Conservation (phyloP, 2,797 vertebrate genomes). For the Gadopsis bispinosus region DNA sequence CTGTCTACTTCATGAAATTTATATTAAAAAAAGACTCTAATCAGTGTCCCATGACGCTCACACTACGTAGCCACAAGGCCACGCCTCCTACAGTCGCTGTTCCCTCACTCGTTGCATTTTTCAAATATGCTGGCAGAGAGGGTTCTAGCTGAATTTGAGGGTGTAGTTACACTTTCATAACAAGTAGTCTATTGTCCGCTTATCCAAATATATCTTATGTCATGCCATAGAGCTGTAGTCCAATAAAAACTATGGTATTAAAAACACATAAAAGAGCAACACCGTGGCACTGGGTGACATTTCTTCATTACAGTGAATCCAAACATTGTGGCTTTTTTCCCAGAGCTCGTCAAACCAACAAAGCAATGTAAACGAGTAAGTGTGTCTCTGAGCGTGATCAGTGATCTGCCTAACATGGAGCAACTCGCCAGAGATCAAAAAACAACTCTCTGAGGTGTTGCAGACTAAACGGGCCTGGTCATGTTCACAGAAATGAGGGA, state of each 20-base stretch:
- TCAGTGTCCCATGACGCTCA: no score
- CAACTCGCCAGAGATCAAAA: conserved; percentile 42
- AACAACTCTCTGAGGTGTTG: conserved; percentile 53
- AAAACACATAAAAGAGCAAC: conserved; percentile 25
- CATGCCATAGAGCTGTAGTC: not conserved
- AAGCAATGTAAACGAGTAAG: conserved; percentile 35
- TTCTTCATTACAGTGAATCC: conserved; percentile 25
- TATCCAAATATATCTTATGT: not conserved
- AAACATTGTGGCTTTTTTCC: conserved; percentile 22
- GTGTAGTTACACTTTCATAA: not conserved
- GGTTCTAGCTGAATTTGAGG: no score
- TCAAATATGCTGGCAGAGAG: no score
- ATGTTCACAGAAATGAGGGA: conserved; percentile 30
- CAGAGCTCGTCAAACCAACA: conserved; percentile 33
- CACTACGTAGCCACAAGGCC: no score
- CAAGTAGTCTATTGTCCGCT: not conserved
- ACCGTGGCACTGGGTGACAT: conserved; percentile 1
- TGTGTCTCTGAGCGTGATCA: conserved; percentile 57
- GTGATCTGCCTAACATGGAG: conserved; percentile 44
- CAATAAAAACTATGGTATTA: not conserved
- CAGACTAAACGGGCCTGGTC: conserved; percentile 29
- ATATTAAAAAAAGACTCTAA: no score
- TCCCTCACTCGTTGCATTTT: no score
- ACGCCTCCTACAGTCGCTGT: no score
- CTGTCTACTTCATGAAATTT: no score